phyloP scores from a whole-genome alignment of 1,140 invertebrate genomes.

The Drosophila oshimai region DNA sequence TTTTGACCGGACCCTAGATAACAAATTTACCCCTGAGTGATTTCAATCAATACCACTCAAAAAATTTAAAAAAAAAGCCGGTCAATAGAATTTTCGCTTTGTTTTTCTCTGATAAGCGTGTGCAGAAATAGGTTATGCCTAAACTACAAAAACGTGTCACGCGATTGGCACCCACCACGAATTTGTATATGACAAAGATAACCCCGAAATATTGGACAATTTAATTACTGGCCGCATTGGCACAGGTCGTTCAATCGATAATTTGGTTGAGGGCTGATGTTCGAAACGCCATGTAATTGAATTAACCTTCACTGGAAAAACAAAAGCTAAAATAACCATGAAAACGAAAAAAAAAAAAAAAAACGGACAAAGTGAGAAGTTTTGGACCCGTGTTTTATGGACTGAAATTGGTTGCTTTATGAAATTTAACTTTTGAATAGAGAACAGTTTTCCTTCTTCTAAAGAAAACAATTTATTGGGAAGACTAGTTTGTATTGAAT shows the following conservation, averaged over 20 bases:
- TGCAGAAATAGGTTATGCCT: constrained; percentile 11
- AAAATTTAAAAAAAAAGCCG: background rate
- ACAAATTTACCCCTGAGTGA: background rate
- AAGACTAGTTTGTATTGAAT: too few relatives aligned
- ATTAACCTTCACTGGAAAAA: constrained; percentile 66
- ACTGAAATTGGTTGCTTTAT: constrained; percentile 1
- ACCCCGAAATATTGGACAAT: constrained; percentile 25
- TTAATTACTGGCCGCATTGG: constrained; percentile 19
- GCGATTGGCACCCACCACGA: constrained; percentile 16
- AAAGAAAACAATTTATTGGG: background rate
- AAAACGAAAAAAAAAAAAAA: constrained; percentile 10
- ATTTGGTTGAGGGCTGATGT: constrained; percentile 8
- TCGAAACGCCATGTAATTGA: constrained; percentile 54
- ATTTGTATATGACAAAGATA: constrained; percentile 29
- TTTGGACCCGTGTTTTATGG: constrained; percentile 1
- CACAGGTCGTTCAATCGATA: constrained; percentile 51
- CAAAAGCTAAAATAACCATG: constrained; percentile 45
- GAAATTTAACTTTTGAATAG: background rate
- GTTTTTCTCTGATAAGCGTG: constrained; percentile 19
- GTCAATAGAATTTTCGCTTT: constrained; percentile 10
- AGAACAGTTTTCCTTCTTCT: background rate
- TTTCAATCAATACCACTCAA: background rate
- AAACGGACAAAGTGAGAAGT: background rate
- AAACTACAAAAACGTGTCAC: constrained; percentile 18
- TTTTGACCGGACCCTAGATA: constrained; percentile 1